Evolutionary conservation across 2,113 vertebrate genomes (phyloP).

Genomic region (Indicator maculatus): DNA sequence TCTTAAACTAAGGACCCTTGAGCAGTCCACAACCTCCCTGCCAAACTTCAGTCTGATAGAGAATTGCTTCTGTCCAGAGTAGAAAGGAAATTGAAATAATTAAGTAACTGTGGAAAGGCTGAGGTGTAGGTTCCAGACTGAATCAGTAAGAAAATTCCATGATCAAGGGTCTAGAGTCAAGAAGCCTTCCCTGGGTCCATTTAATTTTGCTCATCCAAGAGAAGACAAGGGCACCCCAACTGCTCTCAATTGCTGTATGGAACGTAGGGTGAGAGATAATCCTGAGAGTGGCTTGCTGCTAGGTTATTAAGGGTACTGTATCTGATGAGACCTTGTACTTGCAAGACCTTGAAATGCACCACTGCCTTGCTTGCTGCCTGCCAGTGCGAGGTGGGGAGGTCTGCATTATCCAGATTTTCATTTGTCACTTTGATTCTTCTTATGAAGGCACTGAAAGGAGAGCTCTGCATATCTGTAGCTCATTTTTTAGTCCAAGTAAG

Average conservation of each 20-base stretch:
- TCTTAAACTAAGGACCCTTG: not conserved
- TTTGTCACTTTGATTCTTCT: constrained; percentile 29
- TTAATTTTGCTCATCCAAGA: constrained; percentile 16
- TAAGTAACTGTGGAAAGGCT: not conserved
- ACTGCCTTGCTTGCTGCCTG: constrained; percentile 27
- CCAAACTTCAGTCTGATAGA: not conserved
- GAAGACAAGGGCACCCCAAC: constrained; percentile 7
- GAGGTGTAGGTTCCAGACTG: not conserved
- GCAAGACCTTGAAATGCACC: constrained; percentile 62
- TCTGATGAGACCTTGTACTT: constrained; percentile 66
- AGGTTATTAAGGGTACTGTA: constrained; percentile 48
- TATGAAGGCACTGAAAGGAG: not conserved
- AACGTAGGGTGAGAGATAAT: constrained; percentile 48
- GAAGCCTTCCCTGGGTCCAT: not conserved
- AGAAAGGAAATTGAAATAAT: constrained; percentile 8
- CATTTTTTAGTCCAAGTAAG: not conserved
- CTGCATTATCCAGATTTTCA: constrained; percentile 16
- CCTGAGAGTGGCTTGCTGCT: constrained; percentile 52
- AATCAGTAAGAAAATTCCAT: not conserved
- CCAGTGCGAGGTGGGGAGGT: not conserved
- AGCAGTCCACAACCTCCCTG: not conserved
- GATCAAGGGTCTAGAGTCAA: not conserved
- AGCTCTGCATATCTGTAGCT: not conserved
- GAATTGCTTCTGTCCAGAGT: not conserved
- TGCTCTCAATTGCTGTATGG: constrained; percentile 28